These are phyloP conservation scores for Ceratina australensis DNA, from an alignment of 1,140 invertebrate species.

Conservation along the genomic window DNA sequence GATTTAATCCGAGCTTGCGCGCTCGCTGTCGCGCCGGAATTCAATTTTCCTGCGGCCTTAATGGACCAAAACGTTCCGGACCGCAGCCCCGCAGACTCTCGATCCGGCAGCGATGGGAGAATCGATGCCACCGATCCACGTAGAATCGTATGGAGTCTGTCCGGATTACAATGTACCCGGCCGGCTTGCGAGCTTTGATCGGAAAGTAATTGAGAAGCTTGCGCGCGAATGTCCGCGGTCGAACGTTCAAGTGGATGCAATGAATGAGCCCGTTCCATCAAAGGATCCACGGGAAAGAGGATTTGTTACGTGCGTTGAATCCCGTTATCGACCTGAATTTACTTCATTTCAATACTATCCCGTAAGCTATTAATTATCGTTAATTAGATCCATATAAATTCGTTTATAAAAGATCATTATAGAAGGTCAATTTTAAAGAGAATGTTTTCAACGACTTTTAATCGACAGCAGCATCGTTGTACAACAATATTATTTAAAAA, in stretches of 20 bases:
- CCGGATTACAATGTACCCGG: constrained; percentile 10
- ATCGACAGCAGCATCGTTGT: too few relatives aligned
- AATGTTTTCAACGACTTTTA: too few relatives aligned
- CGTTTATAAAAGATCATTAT: too few relatives aligned
- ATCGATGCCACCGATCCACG: constrained; percentile 4
- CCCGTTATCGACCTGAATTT: too few relatives aligned
- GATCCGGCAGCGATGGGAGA: not conserved
- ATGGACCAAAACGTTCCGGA: constrained; percentile 59
- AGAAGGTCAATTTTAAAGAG: too few relatives aligned
- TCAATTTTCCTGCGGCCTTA: constrained; percentile 64
- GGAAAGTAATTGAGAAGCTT: constrained; percentile 34
- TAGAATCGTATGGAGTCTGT: not conserved
- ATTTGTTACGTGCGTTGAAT: not conserved
- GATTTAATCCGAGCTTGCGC: constrained; percentile 64
- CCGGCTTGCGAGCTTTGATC: constrained; percentile 6
- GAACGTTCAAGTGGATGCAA: constrained; percentile 1
- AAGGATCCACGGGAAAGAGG: constrained; percentile 1
- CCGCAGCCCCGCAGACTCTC: constrained; percentile 13
- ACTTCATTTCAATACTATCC: not conserved
- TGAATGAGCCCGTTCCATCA: constrained; percentile 8
- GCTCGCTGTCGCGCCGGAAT: constrained; percentile 54
- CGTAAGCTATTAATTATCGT: not conserved
- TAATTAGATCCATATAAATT: too few relatives aligned
- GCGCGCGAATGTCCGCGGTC: constrained; percentile 1
- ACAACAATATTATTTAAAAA: too few relatives aligned